Conservation (phyloP, 1,140 invertebrate species). For the Drosophila prosaltans region DNA sequence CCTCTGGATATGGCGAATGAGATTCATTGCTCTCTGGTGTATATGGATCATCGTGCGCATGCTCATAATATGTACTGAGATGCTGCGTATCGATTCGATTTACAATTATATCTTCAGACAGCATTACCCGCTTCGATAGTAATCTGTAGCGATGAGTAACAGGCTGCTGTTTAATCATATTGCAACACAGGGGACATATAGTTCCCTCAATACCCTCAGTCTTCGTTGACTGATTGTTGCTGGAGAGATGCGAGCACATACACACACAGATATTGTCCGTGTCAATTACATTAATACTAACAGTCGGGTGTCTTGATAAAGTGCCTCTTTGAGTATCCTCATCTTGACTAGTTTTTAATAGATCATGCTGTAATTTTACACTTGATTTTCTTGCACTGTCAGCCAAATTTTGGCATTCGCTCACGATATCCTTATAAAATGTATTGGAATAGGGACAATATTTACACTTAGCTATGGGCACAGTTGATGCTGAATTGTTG, state of each 20-base stretch:
- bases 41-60: constrained; percentile 86
- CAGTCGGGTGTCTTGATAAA: constrained; percentile 73
- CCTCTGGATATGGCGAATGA: constrained; percentile 87
- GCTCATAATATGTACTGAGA: constrained; percentile 74
- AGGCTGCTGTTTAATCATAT: constrained; percentile 61
- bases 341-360: constrained; percentile 31
- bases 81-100: constrained; percentile 85
- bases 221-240: constrained; percentile 17
- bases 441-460: constrained; percentile 65
- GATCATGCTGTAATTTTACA: constrained; percentile 33
- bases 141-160: constrained; percentile 49
- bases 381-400: constrained; percentile 23
- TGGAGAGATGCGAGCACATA: constrained; percentile 56
- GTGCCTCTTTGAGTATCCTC: not conserved
- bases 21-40: constrained; percentile 91
- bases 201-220: constrained; percentile 32
- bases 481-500: constrained; percentile 79
- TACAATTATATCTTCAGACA: constrained; percentile 84
- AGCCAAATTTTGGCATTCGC: constrained; percentile 37
- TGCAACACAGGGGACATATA: constrained; percentile 66
- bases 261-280: constrained; percentile 83
- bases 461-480: constrained; percentile 77
- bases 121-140: constrained; percentile 67
- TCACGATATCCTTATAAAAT: constrained; percentile 50
- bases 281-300: constrained; percentile 84